Evolutionary conservation across 2,797 vertebrate species (phyloP), one percentile per base, ranked within the genome.

Genomic region (Manis crassicaudata): DNA sequence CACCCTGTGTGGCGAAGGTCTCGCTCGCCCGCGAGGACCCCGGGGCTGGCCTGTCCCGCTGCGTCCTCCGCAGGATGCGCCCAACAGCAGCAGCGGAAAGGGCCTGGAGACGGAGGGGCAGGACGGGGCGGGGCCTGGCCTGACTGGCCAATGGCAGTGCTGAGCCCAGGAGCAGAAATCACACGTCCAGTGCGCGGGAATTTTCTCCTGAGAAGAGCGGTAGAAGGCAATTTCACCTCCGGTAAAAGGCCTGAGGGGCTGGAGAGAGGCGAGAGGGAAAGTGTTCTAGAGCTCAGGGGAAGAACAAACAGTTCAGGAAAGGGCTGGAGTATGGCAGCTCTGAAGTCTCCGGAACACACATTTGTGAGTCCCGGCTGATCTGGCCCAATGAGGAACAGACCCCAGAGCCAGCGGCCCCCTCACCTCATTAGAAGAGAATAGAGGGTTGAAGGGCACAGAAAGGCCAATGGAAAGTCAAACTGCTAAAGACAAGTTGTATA

Each of bases 1-100:
- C 3, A 0, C 5, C 18, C 5, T 0, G 25, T 1, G n/a, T 7
- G 1, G 3, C 0, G 0, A 20, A 40, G 6, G n/a, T 14, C 40
- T 21, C 29, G n/a, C 29, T 40, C 54, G 50, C 17, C 54, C 2
- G 0, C 0, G 0, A n/a, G 3, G 11, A 54, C n/a, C 35, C 37
- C 7, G 0, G 14, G 0, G 0, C 2, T 6, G 4, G 17, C 25
- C 40, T 4, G 23, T 0, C 8, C 3, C 2, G 3, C 14, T 20
- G 4, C 0, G 3, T 5, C 6, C 46, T 46, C 11, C 46, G 46
- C 46, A 46, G 46, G 46, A 2, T 46, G 46, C 11, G 46, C 46
- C 11, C 46, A 46, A 46, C 46, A 46, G 46, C 46, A 46, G 46
- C 20, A 3, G 21, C 7, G 3, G 11, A n/a, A 68, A 84, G 62